phyloP scores from a whole-genome alignment of 2,113 vertebrate species.

The Corythaixoides concolor region DNA sequence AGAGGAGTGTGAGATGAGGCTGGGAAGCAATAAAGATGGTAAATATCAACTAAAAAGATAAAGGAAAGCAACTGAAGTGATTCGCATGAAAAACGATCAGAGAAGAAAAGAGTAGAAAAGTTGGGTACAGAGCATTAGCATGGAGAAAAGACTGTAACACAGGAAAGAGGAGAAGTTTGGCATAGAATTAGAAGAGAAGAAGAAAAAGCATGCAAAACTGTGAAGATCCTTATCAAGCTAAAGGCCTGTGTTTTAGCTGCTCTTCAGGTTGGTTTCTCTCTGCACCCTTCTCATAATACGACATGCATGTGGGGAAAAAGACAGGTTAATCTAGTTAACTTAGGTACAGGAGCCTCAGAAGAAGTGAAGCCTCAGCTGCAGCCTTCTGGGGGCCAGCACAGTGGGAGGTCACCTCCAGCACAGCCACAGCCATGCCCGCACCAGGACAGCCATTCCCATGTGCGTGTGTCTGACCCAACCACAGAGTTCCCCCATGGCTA shows the following conservation, averaged over 20 bases:
- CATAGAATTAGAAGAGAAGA: neutral
- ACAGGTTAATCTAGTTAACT: neutral
- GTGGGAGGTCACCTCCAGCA: neutral
- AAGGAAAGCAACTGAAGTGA: slow-evolving; percentile 23
- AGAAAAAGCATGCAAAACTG: neutral
- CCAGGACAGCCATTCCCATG: accelerated
- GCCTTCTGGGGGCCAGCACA: neutral
- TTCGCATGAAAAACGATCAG: neutral
- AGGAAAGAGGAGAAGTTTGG: neutral
- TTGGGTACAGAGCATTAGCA: neutral
- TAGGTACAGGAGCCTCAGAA: neutral
- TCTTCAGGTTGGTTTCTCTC: neutral
- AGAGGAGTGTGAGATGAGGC: neutral
- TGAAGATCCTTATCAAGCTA: neutral
- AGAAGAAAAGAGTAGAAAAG: neutral
- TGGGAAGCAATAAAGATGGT: slow-evolving; percentile 34
- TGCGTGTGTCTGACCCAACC: accelerated
- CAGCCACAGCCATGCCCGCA: accelerated
- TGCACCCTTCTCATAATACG: neutral
- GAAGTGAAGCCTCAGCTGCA: neutral
- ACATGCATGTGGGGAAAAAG: accelerated
- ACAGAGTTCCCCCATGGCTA: accelerated
- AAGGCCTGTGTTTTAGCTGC: neutral
- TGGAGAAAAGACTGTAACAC: neutral
- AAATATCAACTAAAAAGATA: slow-evolving; percentile 45